These are phyloP conservation scores for Psilopogon haemacephalus DNA, from an alignment of 2,113 vertebrate genomes.

Conservation along the genomic window DNA sequence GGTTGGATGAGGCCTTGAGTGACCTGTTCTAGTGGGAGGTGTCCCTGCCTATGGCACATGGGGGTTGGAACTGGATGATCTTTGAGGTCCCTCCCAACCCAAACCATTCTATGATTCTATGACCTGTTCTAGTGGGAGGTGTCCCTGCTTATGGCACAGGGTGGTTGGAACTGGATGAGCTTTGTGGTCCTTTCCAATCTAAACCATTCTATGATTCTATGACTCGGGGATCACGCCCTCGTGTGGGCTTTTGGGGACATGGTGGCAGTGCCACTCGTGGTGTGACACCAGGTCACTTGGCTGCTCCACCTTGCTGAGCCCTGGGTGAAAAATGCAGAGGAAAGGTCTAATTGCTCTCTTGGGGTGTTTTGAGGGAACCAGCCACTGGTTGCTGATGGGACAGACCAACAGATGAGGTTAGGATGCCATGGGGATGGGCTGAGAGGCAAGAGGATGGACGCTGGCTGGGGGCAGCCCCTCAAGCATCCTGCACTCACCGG, in stretches of 20 bases:
- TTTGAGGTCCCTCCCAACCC: too few species aligned
- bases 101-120: too few species aligned
- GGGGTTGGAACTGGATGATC: too few species aligned
- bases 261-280: accelerated
- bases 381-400: neutral
- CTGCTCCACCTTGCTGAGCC: neutral
- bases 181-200: too few species aligned
- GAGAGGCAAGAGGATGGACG: neutral
- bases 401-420: neutral
- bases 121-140: too few species aligned
- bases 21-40: too few species aligned
- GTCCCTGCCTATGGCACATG: too few species aligned
- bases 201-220: too few species aligned
- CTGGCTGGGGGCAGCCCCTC: too few species aligned
- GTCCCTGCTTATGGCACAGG: too few species aligned
- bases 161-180: too few species aligned
- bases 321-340: neutral
- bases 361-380: neutral
- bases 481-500: accelerated
- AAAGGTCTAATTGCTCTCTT: neutral
- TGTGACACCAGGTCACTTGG: neutral
- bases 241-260: accelerated
- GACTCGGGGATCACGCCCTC: neutral
- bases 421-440: neutral
- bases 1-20: too few species aligned